Percentiles rank a stretch among this genome's conserved stretches.
phyloP scores from a whole-genome alignment of 2,113 vertebrate genomes.

The Ibidorhyncha struthersii region DNA sequence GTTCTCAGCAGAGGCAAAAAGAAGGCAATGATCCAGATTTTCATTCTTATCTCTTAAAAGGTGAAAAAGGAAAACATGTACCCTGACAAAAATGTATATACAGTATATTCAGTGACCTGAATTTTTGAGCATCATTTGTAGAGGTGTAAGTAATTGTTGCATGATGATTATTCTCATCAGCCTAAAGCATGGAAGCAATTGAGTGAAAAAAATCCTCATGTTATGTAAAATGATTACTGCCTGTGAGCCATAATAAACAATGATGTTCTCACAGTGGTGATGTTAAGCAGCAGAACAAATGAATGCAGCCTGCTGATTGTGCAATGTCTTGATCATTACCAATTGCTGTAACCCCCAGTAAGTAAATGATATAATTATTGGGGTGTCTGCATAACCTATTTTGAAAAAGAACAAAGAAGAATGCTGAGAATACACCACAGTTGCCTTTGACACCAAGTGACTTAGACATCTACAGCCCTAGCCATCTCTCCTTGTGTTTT shows the following conservation, averaged over 20 bases:
- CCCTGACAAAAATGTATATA: neutral
- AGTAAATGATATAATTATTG: slow-evolving; percentile 43
- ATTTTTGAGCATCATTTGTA: slow-evolving; percentile 53
- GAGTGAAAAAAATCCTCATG: slow-evolving; percentile 75
- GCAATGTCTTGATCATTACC: slow-evolving; percentile 29
- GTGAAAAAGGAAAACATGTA: neutral
- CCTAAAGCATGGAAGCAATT: slow-evolving; percentile 78
- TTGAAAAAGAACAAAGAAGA: neutral
- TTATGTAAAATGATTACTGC: slow-evolving; percentile 79
- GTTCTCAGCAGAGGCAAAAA: neutral
- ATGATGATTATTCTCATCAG: slow-evolving; percentile 76
- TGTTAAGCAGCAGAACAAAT: slow-evolving; percentile 70
- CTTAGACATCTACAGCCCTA: neutral
- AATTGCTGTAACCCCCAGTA: slow-evolving; percentile 3
- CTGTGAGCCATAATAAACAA: slow-evolving; percentile 77
- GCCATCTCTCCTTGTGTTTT: neutral
- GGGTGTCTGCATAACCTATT: neutral
- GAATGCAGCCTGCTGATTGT: slow-evolving; percentile 59
- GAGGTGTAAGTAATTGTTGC: slow-evolving; percentile 69
- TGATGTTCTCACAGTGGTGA: slow-evolving; percentile 48
- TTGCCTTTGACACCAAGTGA: neutral
- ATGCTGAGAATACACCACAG: neutral
- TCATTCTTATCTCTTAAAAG: neutral
- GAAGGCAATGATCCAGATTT: neutral
- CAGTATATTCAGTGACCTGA: neutral